These are phyloP conservation scores for Paralvinella palmiformis DNA, from an alignment of 1,140 invertebrate species.

Conservation along the genomic window DNA sequence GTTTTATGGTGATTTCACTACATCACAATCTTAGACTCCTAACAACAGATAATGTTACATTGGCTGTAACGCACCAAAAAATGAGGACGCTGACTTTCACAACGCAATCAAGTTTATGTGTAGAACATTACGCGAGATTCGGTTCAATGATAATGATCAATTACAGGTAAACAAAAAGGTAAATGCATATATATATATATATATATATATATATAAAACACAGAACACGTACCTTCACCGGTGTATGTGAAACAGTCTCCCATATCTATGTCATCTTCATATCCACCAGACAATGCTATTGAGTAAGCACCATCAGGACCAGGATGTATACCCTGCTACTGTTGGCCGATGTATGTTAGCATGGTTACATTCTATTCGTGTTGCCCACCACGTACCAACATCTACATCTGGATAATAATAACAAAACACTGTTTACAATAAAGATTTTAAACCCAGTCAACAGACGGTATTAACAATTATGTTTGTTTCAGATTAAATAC, in stretches of 20 bases:
- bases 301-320: slow-evolving; percentile 47
- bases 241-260: slow-evolving; percentile 49
- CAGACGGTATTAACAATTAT: not conserved
- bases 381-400: slow-evolving; percentile 45
- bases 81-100: no score
- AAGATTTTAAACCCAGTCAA: not conserved
- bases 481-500: no score
- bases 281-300: slow-evolving; percentile 46
- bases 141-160: no score
- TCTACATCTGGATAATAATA: slow-evolving; percentile 59
- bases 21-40: no score
- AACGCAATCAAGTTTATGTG: no score
- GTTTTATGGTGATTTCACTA: no score
- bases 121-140: no score
- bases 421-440: slow-evolving; percentile 28
- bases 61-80: no score
- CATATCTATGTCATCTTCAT: slow-evolving; percentile 48
- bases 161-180: no score
- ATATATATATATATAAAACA: not conserved
- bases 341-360: slow-evolving; percentile 50
- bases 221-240: slow-evolving; percentile 39
- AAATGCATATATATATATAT: not conserved
- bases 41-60: no score
- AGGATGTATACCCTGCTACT: slow-evolving; percentile 50
- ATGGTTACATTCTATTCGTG: slow-evolving; percentile 43